Conservation (phyloP, 2,797 vertebrate species). For the Acrocephalus scirpaceus region DNA sequence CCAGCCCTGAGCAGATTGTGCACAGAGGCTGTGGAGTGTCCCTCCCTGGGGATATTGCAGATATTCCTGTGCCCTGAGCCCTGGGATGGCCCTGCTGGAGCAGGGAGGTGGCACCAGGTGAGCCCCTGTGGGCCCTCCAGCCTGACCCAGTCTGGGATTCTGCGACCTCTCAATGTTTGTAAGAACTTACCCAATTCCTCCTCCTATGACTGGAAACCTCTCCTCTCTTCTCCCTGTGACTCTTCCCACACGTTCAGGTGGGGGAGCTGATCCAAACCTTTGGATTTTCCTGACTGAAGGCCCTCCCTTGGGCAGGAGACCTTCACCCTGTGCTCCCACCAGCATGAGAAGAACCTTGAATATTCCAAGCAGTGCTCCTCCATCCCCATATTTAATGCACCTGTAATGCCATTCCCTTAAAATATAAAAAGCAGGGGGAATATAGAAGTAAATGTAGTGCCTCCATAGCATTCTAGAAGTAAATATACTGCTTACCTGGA, state of each 20-base stretch:
- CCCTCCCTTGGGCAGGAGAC: neutral
- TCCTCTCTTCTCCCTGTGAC: neutral
- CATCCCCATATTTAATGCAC: neutral
- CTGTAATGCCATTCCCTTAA: neutral
- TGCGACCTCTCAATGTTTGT: neutral
- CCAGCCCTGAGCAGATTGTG: neutral
- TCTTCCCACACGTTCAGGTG: accelerated
- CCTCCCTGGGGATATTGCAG: neutral
- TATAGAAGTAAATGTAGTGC: neutral
- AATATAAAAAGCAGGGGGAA: neutral
- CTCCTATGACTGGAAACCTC: neutral
- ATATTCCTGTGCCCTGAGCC: neutral
- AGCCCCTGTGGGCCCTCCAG: neutral
- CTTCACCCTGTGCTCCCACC: neutral
- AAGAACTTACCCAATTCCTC: neutral
- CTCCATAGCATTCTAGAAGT: neutral
- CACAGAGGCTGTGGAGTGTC: neutral
- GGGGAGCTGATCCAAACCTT: neutral
- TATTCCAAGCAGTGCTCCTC: neutral
- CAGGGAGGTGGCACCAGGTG: neutral
- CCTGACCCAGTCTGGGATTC: accelerated
- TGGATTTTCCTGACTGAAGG: neutral
- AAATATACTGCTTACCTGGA: neutral
- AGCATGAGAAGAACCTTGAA: neutral
- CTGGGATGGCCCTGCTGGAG: neutral